Evolutionary conservation across 2,113 vertebrate species (phyloP).

Genomic region (Zosterops pallidus): DNA sequence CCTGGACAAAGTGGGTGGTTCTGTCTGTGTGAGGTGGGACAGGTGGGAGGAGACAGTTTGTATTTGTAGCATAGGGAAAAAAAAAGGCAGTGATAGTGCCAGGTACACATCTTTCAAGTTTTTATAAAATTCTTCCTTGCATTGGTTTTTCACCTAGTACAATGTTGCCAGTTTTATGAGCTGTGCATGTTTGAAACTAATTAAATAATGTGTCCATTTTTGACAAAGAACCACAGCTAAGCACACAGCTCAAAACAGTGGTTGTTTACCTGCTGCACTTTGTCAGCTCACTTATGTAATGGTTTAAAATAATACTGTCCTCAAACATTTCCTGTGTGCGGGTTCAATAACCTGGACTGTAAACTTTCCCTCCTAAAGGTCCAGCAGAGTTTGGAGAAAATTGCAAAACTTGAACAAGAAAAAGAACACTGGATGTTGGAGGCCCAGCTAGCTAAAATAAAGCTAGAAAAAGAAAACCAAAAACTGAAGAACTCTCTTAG

Average conservation of each 20-base stretch:
- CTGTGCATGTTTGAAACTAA: neutral
- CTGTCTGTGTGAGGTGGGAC: neutral
- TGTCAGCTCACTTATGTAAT: neutral
- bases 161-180: neutral
- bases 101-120: neutral
- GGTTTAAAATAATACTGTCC: neutral
- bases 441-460: constrained; percentile 93
- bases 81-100: neutral
- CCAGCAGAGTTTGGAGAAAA: constrained; percentile 95
- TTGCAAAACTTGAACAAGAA: constrained; percentile 95
- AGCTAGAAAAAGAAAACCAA: constrained; percentile 92
- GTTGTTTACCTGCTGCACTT: neutral
- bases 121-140: neutral
- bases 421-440: constrained; percentile 99
- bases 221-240: neutral
- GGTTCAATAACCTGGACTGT: neutral
- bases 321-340: neutral
- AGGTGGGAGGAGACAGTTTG: neutral
- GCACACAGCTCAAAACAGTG: neutral
- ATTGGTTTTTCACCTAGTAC: neutral
- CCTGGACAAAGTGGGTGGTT: neutral
- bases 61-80: neutral
- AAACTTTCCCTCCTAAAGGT: constrained; percentile 78
- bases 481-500: constrained; percentile 73
- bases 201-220: neutral